Base-by-base conservation (phyloP, 2,797 vertebrate genomes). In the Sorex maritimensis region DNA sequence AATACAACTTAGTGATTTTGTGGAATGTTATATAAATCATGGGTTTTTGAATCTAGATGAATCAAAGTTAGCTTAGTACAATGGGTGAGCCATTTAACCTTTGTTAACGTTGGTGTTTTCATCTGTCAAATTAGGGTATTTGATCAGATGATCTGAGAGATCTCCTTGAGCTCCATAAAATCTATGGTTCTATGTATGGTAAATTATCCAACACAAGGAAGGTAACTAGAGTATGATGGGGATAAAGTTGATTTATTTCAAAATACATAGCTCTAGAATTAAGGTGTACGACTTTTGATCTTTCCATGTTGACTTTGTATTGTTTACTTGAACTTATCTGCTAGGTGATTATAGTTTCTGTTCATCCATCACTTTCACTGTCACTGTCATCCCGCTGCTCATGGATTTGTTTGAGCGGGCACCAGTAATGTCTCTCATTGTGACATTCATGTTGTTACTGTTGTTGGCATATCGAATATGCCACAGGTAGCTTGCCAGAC, bases 1-100 rank as follows among this genome's bases (percentile, higher is more conserved):
- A 83, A 77, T 71, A 81, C 73, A 94, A 81, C 61, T 58, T 92
- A 52, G 79, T 93, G 38, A 38, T 52, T 81, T 75, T 67, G 21
- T 83, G 28, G 12, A 95, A 71, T 67, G 79, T 13, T n/a, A 74
- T 63, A 77, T 86, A 86, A 68, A 73, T 52, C 2, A 30, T 24
- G 14, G 12, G n/a, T 74, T 95, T 90, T 95, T 69, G 94, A 55
- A 94, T 85, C 77, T 65, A 88, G 67, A 81, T 55, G 38, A 72
- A 21, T 75, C 17, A 19, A 89, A 93, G 84, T 92, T 75, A 63
- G 52, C 21, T 65, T 34, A 85, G 19, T 78, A 58, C 24, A 1
- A 9, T 68, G 81, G 71, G n/a, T 71, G 61, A 95, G 12, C 26
- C 77, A 71, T 81, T 95, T 93, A 89, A 86, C 90, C 73, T 96